Evolutionary conservation across 2,888 invertebrate species (phyloP).

Genomic region (Cantharis lateralis): DNA sequence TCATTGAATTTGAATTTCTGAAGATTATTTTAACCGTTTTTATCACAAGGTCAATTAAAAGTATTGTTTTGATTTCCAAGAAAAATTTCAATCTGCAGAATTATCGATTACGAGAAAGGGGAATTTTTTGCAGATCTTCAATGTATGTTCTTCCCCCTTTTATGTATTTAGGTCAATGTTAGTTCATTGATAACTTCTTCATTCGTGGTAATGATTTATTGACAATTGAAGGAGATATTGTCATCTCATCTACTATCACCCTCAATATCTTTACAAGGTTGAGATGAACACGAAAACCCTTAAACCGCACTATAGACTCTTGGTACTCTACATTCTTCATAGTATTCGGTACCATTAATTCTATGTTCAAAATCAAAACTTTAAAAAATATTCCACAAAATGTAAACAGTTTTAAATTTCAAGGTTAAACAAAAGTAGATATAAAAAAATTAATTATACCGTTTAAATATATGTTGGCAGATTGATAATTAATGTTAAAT

Average conservation of each 20-base stretch:
- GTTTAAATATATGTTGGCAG: not conserved
- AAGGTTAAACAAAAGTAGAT: not conserved
- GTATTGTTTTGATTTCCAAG: not conserved
- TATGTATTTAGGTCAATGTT: not conserved
- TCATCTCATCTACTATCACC: no score
- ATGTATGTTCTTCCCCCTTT: no score
- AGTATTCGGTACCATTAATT: no score
- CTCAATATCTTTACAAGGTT: no score
- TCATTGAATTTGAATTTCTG: conserved; percentile 47
- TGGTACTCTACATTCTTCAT: no score
- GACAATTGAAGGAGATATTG: no score
- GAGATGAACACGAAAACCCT: no score
- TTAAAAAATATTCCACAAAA: not conserved
- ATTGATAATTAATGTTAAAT: not conserved
- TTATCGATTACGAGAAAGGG: not conserved
- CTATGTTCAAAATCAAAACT: not conserved
- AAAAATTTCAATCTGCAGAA: no score
- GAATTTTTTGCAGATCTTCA: not conserved
- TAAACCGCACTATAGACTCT: no score
- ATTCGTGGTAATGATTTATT: no score
- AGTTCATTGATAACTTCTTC: not conserved
- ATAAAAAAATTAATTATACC: not conserved
- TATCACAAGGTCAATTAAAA: not conserved
- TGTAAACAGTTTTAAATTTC: not conserved
- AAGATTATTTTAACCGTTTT: not conserved